Base-by-base conservation (phyloP, 2,888 invertebrate species). In the Salticus scenicus region DNA sequence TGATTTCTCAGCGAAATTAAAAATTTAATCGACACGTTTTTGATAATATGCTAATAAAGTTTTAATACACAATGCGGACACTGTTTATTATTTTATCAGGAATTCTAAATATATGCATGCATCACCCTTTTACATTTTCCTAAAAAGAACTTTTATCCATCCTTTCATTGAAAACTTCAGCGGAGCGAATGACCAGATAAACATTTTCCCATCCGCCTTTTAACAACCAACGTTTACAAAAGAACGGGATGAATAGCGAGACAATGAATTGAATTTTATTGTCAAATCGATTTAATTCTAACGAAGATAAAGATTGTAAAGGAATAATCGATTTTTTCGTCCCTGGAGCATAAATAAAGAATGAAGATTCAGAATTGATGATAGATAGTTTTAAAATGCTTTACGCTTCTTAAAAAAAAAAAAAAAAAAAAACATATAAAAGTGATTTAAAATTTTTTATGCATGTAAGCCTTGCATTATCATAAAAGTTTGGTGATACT, bases 261-360 rank as follows among this genome's bases (percentile, higher is more conserved):
- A 57, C 20, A 57, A 24, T 57, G 57, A 57, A 57, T 57, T 24
- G 57, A 57, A 57, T 57, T 57, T 57, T 24, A 57, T 57, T 57
- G 57, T 57, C 57, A 57, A 57, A 57, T 57, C 57, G 57, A 57
- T 57, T 57, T 57, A 57, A 57, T 57, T 57, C 24, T 57, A 57
- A 57, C 57, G 57, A 57, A 57, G 57, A 57, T 57, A 57, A 57
- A 57, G 57, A 57, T 57, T 57, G 20, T 20, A 57, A 57, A 24
- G 24, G 57, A 57, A 57, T 57, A 57, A 57, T 57, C 57, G 57
- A 57, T 57, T 57, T 24, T 7, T 24, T 57, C 57, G 57, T 24
- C 57, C 57, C 57, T 20, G 24, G 57, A 57, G 57, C 57, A 57
- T 57, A 57, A 57, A 57, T 57, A 57, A 57, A 57, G 57, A 57